Evolutionary conservation across 2,888 invertebrate genomes (phyloP), one percentile per base, ranked within the genome.

Genomic region (Morpho deidamia): DNA sequence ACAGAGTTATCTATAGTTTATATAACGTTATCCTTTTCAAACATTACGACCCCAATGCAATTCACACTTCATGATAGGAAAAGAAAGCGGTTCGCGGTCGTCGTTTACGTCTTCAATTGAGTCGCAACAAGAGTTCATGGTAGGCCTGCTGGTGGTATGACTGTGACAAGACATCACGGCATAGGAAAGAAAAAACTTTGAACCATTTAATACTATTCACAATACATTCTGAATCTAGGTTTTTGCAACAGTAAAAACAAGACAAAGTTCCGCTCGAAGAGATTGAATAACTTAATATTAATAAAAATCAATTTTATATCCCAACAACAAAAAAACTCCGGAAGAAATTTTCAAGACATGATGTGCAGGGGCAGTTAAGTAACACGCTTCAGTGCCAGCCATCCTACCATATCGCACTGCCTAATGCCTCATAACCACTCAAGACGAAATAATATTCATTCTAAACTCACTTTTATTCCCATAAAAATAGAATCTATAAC

Each of bases 351-450:
- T 59, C 50, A 58, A 58, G 56, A 51, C 45, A 43, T 12, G 51
- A 39, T 44, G 53, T 53, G 53, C 53, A 47, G 56, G 60, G 60
- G 44, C 58, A 60, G 60, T 60, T 46, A 58, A 42, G 51, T 32
- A 41, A 61, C 68, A 79, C 78, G 87, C 76, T 81, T 71, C 73
- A 81, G 78, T 67, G 78, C 72, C 59, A 67, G 68, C 68, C 85
- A 85, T 61, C 83, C 71, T 83, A 86, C 78, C 88, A 87, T 87
- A 87, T 80, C 87, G 83, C 81, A 83, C 83, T 48, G 56, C 60
- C 61, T 61, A 59, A 59, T 61, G 66, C 70, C 63, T 78, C 76
- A 76, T 77, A 73, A 69, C 64, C 59, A 71, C 65, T 69, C 69
- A 63, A 47, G 49, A 56, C 44, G n/a, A 34, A 47, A 43, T 46